Conservation (phyloP, 2,113 vertebrate genomes). For the Tachuris rubrigastra region DNA sequence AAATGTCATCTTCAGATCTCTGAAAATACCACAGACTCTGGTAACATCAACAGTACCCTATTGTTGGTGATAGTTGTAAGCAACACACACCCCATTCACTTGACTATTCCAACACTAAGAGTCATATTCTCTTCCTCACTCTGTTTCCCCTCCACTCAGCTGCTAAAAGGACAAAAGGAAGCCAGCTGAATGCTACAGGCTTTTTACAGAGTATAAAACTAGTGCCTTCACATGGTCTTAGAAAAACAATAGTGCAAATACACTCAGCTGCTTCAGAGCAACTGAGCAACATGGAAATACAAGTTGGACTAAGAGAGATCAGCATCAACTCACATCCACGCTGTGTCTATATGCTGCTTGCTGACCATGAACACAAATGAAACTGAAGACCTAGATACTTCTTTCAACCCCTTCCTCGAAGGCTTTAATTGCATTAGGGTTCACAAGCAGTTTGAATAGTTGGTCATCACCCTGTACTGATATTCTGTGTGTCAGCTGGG, state of each 20-base stretch:
- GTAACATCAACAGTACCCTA: conserved; percentile 6
- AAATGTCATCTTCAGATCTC: neutral
- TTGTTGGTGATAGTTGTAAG: neutral
- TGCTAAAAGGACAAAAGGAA: conserved; percentile 27
- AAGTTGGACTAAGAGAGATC: neutral
- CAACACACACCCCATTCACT: conserved; percentile 22
- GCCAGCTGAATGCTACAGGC: neutral
- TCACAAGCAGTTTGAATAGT: neutral
- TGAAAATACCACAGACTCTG: neutral
- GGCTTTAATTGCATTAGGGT: neutral
- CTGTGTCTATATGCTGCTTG: neutral
- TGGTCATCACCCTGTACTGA: neutral
- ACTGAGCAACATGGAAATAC: neutral
- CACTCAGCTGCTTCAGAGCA: neutral
- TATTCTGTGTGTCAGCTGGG: neutral
- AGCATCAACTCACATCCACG: neutral
- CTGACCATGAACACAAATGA: neutral
- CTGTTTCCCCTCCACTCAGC: neutral
- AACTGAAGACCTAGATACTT: neutral
- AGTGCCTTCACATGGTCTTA: neutral
- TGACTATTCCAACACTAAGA: neutral
- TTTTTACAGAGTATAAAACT: neutral
- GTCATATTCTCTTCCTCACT: neutral
- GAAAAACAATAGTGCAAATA: neutral
- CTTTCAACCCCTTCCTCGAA: neutral